phyloP scores from a whole-genome alignment of 1,140 invertebrate genomes.

The Gonatopus flavifemur region DNA sequence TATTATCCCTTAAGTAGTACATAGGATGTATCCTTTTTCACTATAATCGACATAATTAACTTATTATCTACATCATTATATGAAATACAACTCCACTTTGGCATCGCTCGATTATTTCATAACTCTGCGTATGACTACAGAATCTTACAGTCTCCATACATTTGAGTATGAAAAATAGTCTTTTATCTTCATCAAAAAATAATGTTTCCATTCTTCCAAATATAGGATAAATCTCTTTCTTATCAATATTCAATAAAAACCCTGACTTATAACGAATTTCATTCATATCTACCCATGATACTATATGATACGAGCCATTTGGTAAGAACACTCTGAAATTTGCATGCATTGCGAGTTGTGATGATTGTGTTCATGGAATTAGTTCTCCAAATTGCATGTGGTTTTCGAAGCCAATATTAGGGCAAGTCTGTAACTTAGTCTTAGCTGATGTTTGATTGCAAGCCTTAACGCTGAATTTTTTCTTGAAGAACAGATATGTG shows the following conservation, averaged over 20 bases:
- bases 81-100: background rate
- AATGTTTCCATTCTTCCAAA: constrained; percentile 18
- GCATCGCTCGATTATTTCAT: background rate
- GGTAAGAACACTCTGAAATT: background rate
- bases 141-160: constrained; percentile 9
- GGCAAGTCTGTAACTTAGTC: constrained; percentile 7
- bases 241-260: constrained; percentile 11
- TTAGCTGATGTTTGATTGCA: constrained; percentile 19
- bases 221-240: constrained; percentile 1
- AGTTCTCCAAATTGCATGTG: background rate
- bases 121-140: background rate
- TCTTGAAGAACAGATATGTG: constrained; percentile 9
- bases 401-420: background rate
- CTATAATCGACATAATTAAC: no score
- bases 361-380: background rate
- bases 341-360: background rate
- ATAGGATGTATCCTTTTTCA: no score
- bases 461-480: constrained; percentile 17
- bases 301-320: background rate
- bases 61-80: background rate
- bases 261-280: constrained; percentile 7
- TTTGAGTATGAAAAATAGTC: constrained; percentile 12
- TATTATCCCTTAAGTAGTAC: no score
- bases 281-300: constrained; percentile 11
- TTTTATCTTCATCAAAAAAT: background rate